Percentiles rank a stretch among this genome's conserved stretches.
These are phyloP conservation scores for Endomychus coccineus DNA, from an alignment of 2,888 invertebrate genomes.

Conservation along the genomic window DNA sequence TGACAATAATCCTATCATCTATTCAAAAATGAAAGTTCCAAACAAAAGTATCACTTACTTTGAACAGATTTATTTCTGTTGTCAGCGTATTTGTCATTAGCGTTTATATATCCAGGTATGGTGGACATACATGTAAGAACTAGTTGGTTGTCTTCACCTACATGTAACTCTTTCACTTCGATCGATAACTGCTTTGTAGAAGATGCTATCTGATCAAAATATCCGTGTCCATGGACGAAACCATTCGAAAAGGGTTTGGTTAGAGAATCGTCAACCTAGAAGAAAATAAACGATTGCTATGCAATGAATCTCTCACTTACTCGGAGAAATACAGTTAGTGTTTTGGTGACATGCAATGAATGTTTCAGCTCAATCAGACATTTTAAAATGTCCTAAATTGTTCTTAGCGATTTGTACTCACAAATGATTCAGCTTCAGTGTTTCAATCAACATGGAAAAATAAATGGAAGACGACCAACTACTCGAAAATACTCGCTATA, in stretches of 20 bases:
- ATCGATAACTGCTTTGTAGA: slow-evolving; percentile 66
- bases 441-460: too few relatives aligned
- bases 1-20: too few relatives aligned
- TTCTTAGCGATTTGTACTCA: too few relatives aligned
- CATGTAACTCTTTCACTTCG: slow-evolving; percentile 63
- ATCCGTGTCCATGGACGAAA: slow-evolving; percentile 50
- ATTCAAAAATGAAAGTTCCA: too few relatives aligned
- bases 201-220: slow-evolving; percentile 42
- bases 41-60: slow-evolving; percentile 49
- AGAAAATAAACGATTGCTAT: slow-evolving; percentile 11
- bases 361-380: too few relatives aligned
- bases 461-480: too few relatives aligned
- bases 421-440: too few relatives aligned
- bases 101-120: slow-evolving; percentile 66
- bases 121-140: slow-evolving; percentile 71
- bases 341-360: too few relatives aligned
- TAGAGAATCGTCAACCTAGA: slow-evolving; percentile 41
- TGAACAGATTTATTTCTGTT: slow-evolving; percentile 63
- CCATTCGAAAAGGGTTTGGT: slow-evolving; percentile 43
- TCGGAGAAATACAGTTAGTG: too few relatives aligned
- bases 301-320: too few relatives aligned
- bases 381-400: too few relatives aligned
- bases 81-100: slow-evolving; percentile 67
- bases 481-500: too few relatives aligned
- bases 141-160: slow-evolving; percentile 61